phyloP scores from a whole-genome alignment of 2,888 invertebrate genomes.

The Limnephilus lunatus region DNA sequence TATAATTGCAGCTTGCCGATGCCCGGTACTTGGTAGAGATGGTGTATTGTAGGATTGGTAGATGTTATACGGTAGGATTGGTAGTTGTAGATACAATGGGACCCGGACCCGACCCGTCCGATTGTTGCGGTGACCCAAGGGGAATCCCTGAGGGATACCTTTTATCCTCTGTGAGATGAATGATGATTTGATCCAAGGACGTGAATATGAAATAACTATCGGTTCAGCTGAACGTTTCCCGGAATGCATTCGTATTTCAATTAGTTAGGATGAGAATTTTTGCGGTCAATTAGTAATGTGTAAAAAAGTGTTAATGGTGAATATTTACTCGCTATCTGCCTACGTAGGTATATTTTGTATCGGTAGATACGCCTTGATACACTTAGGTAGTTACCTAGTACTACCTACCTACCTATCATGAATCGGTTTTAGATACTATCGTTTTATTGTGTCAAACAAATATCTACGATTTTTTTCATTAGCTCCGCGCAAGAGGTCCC shows the following conservation, averaged over 20 bases:
- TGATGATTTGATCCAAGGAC: not conserved
- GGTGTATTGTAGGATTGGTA: not conserved
- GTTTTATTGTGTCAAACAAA: too few species aligned
- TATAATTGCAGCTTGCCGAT: slow-evolving; percentile 25
- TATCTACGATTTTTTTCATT: too few species aligned
- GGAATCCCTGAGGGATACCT: not conserved
- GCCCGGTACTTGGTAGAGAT: not conserved
- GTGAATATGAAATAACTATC: not conserved
- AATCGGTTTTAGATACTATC: too few species aligned
- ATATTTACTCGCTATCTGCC: too few species aligned
- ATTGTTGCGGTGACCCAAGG: not conserved
- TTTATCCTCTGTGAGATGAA: not conserved
- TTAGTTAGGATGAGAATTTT: not conserved
- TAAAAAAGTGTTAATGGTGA: not conserved
- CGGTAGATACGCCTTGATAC: too few species aligned
- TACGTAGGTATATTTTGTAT: too few species aligned
- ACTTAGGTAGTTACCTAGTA: too few species aligned
- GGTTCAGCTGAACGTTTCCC: not conserved
- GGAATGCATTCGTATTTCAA: slow-evolving; percentile 2
- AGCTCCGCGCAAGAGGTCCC: too few species aligned
- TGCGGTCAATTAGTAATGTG: not conserved
- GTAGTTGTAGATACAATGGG: not conserved
- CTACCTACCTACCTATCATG: too few species aligned
- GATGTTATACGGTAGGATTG: not conserved
- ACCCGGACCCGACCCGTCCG: not conserved